A percentile compares a stretch with the other conserved stretches of the same genome.
These are phyloP conservation scores for Callocephalon fimbriatum DNA, from an alignment of 2,113 vertebrate genomes.

Conservation along the genomic window DNA sequence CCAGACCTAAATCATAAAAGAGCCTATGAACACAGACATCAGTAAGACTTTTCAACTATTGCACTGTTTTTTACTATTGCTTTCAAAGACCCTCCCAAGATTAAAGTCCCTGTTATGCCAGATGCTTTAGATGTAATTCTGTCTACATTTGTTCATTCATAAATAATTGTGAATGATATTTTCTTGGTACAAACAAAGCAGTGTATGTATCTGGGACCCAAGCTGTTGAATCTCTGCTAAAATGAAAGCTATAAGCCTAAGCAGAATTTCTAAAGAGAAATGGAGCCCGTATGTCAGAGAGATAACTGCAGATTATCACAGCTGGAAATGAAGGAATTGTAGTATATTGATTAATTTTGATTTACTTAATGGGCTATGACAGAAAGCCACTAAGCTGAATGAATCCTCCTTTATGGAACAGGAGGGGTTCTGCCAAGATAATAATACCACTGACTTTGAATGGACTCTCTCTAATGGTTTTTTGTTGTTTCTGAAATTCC, in stretches of 20 bases:
- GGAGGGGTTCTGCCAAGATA: background rate
- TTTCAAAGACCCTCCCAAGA: background rate
- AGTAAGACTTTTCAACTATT: background rate
- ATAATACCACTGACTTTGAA: background rate
- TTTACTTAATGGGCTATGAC: conserved; percentile 4
- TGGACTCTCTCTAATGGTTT: background rate
- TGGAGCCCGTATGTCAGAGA: background rate
- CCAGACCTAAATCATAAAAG: background rate
- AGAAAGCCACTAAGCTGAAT: background rate
- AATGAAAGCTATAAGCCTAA: background rate
- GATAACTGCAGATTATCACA: background rate
- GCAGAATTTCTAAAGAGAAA: background rate
- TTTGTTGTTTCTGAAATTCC: background rate
- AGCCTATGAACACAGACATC: background rate
- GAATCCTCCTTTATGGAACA: background rate
- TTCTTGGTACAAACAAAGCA: background rate
- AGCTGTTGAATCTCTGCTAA: background rate
- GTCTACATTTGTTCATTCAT: background rate
- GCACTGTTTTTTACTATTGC: background rate
- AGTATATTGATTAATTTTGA: background rate
- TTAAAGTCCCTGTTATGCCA: background rate
- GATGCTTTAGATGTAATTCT: background rate
- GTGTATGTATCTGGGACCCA: background rate
- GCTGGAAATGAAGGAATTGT: background rate
- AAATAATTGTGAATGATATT: background rate